Evolutionary conservation across 2,888 invertebrate genomes (phyloP).

Genomic region (Halictus quadricinctus): DNA sequence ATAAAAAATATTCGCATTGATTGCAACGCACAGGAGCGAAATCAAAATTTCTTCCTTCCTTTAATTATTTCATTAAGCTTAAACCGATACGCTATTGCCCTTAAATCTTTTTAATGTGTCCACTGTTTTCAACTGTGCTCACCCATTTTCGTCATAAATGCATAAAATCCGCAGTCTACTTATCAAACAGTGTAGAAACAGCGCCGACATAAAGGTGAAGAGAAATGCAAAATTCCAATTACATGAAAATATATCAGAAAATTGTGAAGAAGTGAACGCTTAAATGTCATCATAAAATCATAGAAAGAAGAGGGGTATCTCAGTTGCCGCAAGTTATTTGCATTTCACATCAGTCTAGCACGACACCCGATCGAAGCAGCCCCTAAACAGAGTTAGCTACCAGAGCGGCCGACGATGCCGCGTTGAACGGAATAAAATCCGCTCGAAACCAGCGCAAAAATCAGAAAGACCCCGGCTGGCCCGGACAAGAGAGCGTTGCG

Average conservation of each 20-base stretch:
- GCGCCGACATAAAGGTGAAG: too few species aligned
- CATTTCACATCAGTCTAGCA: not conserved
- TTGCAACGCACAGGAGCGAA: too few species aligned
- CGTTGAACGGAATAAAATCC: not conserved
- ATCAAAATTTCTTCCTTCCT: too few species aligned
- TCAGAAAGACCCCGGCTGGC: not conserved
- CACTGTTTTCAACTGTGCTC: too few species aligned
- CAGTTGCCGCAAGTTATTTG: not conserved
- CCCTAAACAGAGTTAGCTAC: not conserved
- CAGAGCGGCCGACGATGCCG: not conserved
- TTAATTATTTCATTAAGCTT: too few species aligned
- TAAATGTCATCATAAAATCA: not conserved
- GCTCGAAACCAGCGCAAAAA: not conserved
- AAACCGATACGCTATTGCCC: too few species aligned
- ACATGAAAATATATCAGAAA: not conserved
- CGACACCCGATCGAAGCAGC: not conserved
- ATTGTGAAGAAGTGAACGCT: not conserved
- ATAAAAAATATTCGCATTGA: too few species aligned
- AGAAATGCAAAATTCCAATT: too few species aligned
- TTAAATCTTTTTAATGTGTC: too few species aligned
- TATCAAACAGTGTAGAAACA: too few species aligned
- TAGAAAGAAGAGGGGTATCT: not conserved
- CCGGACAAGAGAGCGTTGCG: constrained; percentile 8
- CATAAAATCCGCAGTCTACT: too few species aligned
- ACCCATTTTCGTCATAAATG: too few species aligned